These are phyloP conservation scores for Drosophila novamexicana DNA, from an alignment of 1,140 invertebrate genomes.

Conservation along the genomic window DNA sequence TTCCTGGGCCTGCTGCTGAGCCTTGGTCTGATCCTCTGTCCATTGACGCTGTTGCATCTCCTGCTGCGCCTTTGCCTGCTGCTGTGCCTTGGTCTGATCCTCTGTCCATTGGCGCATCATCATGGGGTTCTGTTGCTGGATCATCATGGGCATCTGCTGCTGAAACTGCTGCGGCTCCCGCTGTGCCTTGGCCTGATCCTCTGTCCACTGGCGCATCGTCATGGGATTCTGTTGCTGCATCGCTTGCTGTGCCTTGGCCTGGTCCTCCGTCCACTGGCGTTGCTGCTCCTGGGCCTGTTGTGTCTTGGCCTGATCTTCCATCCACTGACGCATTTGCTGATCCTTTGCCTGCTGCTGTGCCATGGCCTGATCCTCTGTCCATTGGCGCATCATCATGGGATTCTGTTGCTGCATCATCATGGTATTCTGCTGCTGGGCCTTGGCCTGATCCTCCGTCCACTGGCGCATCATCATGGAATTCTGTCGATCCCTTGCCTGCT, in stretches of 20 bases:
- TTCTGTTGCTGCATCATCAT: constrained; percentile 17
- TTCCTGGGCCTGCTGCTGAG: no score
- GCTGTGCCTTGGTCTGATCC: no score
- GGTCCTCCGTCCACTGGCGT: background rate
- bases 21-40: no score
- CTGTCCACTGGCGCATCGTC: constrained; percentile 7
- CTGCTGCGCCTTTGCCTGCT: no score
- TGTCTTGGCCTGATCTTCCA: constrained; percentile 13
- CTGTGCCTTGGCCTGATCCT: constrained; percentile 2
- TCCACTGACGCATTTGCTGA: constrained; percentile 4
- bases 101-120: background rate
- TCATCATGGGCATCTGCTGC: no score
- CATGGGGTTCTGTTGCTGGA: background rate
- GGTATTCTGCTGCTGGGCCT: constrained; percentile 19
- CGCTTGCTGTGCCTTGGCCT: background rate
- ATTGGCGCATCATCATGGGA: constrained; percentile 4
- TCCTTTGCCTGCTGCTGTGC: background rate
- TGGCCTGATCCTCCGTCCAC: constrained; percentile 37
- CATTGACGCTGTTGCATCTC: no score
- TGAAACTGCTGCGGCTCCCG: background rate
- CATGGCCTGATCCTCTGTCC: background rate
- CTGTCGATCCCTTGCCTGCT: background rate
- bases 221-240: constrained; percentile 2
- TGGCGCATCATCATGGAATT: constrained; percentile 9
- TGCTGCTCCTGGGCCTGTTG: background rate